phyloP scores from a whole-genome alignment of 2,113 vertebrate species.

The Alces alces region DNA sequence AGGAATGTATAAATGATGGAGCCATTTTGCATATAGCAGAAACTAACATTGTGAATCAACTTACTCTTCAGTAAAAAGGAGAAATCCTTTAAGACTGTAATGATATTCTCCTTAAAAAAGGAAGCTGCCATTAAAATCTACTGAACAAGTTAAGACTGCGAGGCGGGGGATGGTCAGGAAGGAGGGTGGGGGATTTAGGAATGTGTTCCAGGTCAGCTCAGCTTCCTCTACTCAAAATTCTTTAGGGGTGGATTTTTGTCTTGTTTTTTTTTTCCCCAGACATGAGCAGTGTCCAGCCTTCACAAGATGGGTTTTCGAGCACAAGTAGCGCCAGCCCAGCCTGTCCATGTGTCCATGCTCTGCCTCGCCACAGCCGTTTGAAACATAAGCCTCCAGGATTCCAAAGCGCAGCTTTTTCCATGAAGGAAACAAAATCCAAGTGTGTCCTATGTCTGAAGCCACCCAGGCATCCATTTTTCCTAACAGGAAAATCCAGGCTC shows the following conservation, averaged over 20 bases:
- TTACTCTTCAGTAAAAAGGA: not conserved
- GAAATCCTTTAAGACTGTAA: not conserved
- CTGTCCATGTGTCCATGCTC: not conserved
- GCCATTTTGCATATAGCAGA: not conserved
- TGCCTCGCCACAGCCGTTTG: fast-evolving
- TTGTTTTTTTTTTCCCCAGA: no score
- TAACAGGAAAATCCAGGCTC: not conserved
- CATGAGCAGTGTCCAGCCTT: not conserved
- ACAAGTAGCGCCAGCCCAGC: not conserved
- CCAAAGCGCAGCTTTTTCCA: not conserved
- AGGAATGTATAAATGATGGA: not conserved
- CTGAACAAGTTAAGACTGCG: not conserved
- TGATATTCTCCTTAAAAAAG: not conserved
- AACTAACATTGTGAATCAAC: not conserved
- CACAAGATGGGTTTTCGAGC: not conserved
- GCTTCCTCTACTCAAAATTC: not conserved
- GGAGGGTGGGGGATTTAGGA: not conserved
- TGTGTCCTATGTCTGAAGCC: not conserved
- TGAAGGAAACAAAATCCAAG: not conserved
- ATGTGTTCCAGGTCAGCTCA: not conserved
- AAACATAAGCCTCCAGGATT: not conserved
- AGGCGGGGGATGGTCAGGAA: not conserved
- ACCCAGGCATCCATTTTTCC: not conserved
- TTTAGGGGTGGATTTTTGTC: not conserved
- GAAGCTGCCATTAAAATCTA: not conserved